Evolutionary conservation across 2,888 invertebrate species (phyloP).

Genomic region (Aspidapion aeneum): DNA sequence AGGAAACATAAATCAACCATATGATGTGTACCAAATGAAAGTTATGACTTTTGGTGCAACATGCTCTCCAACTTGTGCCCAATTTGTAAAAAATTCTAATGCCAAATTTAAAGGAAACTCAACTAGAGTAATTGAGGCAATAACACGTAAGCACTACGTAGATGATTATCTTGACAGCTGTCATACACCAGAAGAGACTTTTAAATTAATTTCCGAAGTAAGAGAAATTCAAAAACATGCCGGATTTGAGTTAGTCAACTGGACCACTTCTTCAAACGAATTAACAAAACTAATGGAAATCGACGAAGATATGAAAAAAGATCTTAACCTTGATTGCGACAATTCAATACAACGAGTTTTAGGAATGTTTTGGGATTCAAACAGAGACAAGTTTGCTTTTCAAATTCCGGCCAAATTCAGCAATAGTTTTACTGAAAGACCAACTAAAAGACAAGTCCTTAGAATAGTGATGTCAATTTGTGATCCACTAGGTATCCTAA

Average conservation of each 20-base stretch:
- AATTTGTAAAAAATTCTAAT: conserved; percentile 26
- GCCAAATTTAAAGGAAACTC: neutral
- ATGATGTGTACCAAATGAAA: conserved; percentile 25
- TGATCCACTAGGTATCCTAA: conserved; percentile 4
- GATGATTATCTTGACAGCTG: conserved; percentile 24
- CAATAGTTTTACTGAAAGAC: neutral
- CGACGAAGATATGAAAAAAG: neutral
- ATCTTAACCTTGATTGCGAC: neutral
- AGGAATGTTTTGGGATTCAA: conserved; percentile 16
- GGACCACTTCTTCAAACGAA: conserved; percentile 29
- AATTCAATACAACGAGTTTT: conserved; percentile 15
- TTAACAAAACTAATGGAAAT: conserved; percentile 4
- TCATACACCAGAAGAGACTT: conserved; percentile 25
- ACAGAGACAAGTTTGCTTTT: conserved; percentile 7
- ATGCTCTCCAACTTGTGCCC: conserved; percentile 13
- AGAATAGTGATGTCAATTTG: neutral
- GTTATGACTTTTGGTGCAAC: conserved; percentile 31
- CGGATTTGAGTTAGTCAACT: conserved; percentile 16
- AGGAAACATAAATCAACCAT: conserved; percentile 5
- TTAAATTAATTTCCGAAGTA: conserved; percentile 8
- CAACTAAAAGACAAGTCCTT: neutral
- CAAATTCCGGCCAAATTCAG: neutral
- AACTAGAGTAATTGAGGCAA: conserved; percentile 7
- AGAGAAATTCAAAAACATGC: conserved; percentile 12
- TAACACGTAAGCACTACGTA: too few relatives aligned